Percentiles rank a stretch among this genome's conserved stretches.
These are phyloP conservation scores for Puffinus mauretanicus DNA, from an alignment of 2,113 vertebrate genomes.

Conservation along the genomic window DNA sequence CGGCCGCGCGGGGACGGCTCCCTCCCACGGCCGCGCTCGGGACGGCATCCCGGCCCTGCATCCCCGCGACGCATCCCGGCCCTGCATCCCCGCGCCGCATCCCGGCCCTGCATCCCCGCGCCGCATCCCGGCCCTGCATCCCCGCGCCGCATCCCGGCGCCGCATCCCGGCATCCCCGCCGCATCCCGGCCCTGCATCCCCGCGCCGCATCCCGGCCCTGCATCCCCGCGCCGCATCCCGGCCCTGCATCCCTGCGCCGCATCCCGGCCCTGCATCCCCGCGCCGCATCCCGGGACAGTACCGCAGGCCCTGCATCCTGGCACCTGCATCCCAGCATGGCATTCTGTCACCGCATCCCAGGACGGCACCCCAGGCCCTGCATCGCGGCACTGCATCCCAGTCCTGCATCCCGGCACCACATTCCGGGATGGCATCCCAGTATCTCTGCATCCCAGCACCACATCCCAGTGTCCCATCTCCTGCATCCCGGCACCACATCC, in stretches of 20 bases:
- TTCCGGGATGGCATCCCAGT: too few species aligned
- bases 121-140: neutral
- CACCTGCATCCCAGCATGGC: too few species aligned
- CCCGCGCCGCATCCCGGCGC: neutral
- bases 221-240: neutral
- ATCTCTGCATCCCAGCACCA: too few species aligned
- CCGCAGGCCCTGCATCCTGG: too few species aligned
- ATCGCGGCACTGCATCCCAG: too few species aligned
- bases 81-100: too few species aligned
- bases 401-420: too few species aligned
- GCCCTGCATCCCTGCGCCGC: neutral
- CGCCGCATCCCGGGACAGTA: neutral
- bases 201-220: neutral
- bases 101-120: too few species aligned
- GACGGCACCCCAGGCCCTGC: too few species aligned
- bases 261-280: neutral
- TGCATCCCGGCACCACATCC: fast-evolving
- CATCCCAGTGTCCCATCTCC: too few species aligned
- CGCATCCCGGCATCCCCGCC: neutral
- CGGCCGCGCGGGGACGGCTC: neutral
- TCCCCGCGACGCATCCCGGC: too few species aligned
- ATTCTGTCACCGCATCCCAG: neutral
- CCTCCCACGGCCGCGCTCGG: neutral
- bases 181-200: neutral
- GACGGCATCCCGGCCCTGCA: too few species aligned